Evolutionary conservation across 2,888 invertebrate genomes (phyloP), one percentile per base, ranked within the genome.

Genomic region (Pyralis farinalis): DNA sequence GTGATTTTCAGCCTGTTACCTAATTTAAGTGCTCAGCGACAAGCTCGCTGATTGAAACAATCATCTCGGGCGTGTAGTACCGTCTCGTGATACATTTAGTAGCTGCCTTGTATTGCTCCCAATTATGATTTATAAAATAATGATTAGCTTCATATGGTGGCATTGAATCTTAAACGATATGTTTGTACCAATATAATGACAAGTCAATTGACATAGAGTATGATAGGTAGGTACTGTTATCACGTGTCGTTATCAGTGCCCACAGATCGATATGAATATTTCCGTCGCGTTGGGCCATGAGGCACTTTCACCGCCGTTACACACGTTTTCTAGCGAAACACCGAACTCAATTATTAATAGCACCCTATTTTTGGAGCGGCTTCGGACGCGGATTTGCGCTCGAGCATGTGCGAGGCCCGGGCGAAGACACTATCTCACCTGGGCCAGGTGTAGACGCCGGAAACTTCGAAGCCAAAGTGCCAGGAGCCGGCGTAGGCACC

Each of bases 401-500:
- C 86, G 84, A 82, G 87, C 84, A 85, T 84, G 80, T 85, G 82
- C 84, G 85, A 82, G 79, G 80, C 87, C 87, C 88, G 88, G 87
- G 88, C 83, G 81, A 84, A 84, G 87, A 80, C 85, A 79, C 83
- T 79, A 73, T 85, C 92, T 93, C 92, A 97, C 97, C 97, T 97
- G 80, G 98, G 98, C 97, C 97, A 98, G 85, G 96, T 97, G 92
- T 97, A 98, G 82, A 97, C 96, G 71, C 99, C 99, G 73, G 98
- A 98, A 63, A 98, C 97, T 91, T 99, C 99, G 91, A 99, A 99
- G 63, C 99, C 99, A 86, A 95, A 98, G 88, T 98, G 97, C 99
- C 99, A 99, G 70, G 98, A 97, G 58, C 99, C 99, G 53, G 98
- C 96, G 89, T 98, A 99, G 70, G 99, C 99, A 39, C 99, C 99